A percentile compares a stretch with the other conserved stretches of the same genome.
Conservation (phyloP, 2,888 invertebrate genomes). For the Napeogenes inachia region DNA sequence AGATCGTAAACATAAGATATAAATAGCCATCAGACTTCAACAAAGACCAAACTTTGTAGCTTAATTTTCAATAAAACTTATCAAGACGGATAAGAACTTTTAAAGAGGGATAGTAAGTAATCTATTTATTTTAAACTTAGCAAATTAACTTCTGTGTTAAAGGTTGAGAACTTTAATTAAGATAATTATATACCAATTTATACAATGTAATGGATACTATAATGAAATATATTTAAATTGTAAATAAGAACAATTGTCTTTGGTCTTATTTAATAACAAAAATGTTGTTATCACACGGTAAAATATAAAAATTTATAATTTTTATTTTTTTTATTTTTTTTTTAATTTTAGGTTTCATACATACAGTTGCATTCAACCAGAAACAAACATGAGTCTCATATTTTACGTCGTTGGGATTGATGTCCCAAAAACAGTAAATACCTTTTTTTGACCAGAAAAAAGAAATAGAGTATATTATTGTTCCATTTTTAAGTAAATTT, state of each 20-base stretch:
- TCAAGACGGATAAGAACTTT: constrained; percentile 42
- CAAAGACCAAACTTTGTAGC: constrained; percentile 53
- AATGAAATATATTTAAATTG: not conserved
- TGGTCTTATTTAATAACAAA: not conserved
- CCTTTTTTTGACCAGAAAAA: too few relatives aligned
- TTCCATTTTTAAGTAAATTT: too few relatives aligned
- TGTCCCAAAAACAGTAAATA: too few relatives aligned
- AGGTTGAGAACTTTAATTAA: too few relatives aligned
- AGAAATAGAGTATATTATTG: too few relatives aligned
- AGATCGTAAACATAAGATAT: constrained; percentile 2
- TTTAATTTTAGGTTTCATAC: too few relatives aligned
- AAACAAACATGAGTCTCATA: too few relatives aligned
- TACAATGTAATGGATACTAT: too few relatives aligned
- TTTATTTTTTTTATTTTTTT: too few relatives aligned
- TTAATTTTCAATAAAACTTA: constrained; percentile 50
- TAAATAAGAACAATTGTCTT: not conserved
- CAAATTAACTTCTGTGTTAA: constrained; percentile 3
- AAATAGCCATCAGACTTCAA: constrained; percentile 29
- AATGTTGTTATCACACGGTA: not conserved
- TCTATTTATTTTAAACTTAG: constrained; percentile 5
- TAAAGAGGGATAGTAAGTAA: constrained; percentile 9
- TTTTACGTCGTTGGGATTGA: too few relatives aligned
- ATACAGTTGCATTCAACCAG: too few relatives aligned
- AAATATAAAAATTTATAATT: not conserved
- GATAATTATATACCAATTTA: too few relatives aligned